phyloP scores from a whole-genome alignment of 2,113 vertebrate genomes.

The Pseudorasbora parva region DNA sequence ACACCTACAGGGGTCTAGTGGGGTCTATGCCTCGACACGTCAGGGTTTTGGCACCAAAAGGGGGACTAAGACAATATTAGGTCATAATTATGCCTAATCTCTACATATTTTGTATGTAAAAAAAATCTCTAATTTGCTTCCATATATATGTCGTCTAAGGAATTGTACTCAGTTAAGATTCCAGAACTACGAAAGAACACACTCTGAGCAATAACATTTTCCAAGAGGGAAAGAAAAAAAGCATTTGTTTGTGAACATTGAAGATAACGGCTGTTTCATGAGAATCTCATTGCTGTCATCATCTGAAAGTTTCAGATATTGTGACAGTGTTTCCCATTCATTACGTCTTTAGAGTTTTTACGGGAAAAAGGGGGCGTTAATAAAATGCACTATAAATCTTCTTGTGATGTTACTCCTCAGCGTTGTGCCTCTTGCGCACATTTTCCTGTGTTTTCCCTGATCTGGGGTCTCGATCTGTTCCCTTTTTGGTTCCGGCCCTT shows the following conservation, averaged over 20 bases:
- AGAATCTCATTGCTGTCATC: neutral
- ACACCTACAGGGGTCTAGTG: too few relatives aligned
- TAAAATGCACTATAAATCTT: constrained; percentile 33
- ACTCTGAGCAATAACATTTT: neutral
- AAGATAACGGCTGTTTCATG: neutral
- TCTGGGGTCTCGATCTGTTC: constrained; percentile 57
- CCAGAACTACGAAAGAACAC: neutral
- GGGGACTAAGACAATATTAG: too few relatives aligned
- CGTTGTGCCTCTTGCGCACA: constrained; percentile 52
- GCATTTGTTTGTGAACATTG: neutral
- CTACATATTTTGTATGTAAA: neutral
- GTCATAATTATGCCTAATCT: too few relatives aligned
- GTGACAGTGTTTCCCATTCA: constrained; percentile 22
- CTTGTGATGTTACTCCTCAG: constrained; percentile 48
- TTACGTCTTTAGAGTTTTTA: constrained; percentile 44
- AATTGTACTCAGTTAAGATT: neutral
- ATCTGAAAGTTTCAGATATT: neutral
- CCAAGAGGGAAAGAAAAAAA: neutral
- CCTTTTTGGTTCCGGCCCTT: constrained; percentile 59
- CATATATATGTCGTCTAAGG: neutral
- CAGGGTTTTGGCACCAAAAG: too few relatives aligned
- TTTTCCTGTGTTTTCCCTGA: constrained; percentile 61
- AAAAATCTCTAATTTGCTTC: neutral
- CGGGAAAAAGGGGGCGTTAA: constrained; percentile 51
- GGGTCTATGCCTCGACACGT: too few relatives aligned